Base-by-base conservation (phyloP, 2,113 vertebrate genomes). In the Phoenicopterus ruber region DNA sequence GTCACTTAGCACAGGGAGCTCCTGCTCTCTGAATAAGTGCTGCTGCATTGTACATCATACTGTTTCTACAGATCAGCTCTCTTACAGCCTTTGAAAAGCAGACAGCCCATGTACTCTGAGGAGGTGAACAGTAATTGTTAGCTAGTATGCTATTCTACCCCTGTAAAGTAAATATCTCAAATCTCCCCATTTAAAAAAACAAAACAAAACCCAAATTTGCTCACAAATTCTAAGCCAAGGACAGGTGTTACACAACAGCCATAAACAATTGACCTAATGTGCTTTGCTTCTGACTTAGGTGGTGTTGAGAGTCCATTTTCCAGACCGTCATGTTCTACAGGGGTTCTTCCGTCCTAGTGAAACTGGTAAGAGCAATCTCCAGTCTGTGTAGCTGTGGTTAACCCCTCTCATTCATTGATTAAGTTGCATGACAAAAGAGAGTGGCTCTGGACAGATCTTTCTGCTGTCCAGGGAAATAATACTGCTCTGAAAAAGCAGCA, bases 301-400 rank as follows among this genome's bases (percentile, higher is more conserved):
- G 94, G 99, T 98, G 55, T 63, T 99, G 90, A 98, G 99, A 96
- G 97, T 99, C 94, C 98, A 98, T 93, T 99, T 99, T 92, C 99
- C 99, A 84, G 99, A 99, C 97, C 98, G 99, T 65, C 96, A 98
- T 29, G 97, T 99, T 93, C 97, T 99, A 4, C 99, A 99, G 77
- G 99, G 99, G 7, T 99, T 99, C 97, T 99, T 99, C 96, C 97
- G 93, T 72, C 99, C 99, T 29, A 94, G 97, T 28, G 99, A 99
- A 95, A 99, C 99, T 77, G 99, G 99, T 99, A 94, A 96, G 97
- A 32, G 32, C 3, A 3, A 8, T 19, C 6, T 59, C 11, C 46
- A 17, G 11, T 12, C n/a, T 24, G 12, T 16, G 44, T 57, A 49
- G 40, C 58, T 57, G 52, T 25, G 25, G 21, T 47, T 61, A 10